A percentile compares a stretch with the other conserved stretches of the same genome.
Conservation (phyloP, 2,797 vertebrate species). For the Spinibarbus caldwelli region DNA sequence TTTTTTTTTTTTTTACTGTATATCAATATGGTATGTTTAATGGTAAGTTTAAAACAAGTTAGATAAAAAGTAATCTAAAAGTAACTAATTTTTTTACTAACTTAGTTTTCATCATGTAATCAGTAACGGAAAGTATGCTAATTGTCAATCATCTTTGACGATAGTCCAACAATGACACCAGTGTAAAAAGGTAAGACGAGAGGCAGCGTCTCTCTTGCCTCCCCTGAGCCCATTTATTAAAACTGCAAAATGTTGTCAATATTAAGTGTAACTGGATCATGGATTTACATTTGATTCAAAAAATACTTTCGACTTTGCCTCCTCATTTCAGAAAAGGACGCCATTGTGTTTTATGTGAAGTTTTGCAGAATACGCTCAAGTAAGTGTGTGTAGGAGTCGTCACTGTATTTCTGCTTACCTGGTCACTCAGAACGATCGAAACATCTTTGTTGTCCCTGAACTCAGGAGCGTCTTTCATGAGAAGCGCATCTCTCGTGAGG, state of each 20-base stretch:
- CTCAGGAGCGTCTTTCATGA: constrained; percentile 77
- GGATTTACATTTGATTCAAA: background rate
- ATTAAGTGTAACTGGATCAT: background rate
- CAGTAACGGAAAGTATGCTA: no score
- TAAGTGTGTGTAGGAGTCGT: background rate
- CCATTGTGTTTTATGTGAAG: background rate
- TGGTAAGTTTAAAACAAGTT: background rate
- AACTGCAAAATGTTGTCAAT: background rate
- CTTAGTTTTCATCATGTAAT: background rate
- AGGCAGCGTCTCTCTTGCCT: background rate
- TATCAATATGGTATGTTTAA: background rate
- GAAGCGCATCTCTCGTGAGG: constrained; percentile 78
- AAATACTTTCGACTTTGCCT: background rate
- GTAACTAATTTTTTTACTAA: no score
- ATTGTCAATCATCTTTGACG: no score
- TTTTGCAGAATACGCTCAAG: background rate
- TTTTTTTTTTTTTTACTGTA: background rate
- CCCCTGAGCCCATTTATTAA: background rate
- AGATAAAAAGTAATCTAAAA: background rate
- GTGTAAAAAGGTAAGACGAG: background rate
- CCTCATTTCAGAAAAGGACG: background rate
- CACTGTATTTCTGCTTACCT: constrained; percentile 62
- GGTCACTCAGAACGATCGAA: constrained; percentile 54
- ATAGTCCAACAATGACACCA: background rate
- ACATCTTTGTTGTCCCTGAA: constrained; percentile 56